Percentiles rank a stretch among this genome's conserved stretches.
Conservation (phyloP, 2,888 invertebrate species). For the Sylvicola fuscatus region DNA sequence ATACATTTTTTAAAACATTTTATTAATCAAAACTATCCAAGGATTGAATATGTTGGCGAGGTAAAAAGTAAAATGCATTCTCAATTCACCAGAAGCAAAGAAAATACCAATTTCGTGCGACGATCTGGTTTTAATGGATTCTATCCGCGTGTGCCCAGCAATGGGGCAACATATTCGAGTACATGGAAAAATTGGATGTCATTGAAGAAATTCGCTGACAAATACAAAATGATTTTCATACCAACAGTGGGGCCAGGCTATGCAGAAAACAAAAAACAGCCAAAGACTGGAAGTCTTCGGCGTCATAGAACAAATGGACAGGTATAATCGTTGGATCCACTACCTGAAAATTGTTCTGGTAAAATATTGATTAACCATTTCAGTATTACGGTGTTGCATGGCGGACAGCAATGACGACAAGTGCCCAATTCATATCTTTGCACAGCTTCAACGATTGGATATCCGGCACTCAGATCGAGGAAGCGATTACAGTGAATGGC, state of each 20-base stretch:
- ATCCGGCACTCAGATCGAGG: constrained; percentile 55
- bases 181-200: constrained; percentile 37
- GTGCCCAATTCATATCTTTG: constrained; percentile 35
- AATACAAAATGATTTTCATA: constrained; percentile 37
- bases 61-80: neutral
- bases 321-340: neutral
- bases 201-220: constrained; percentile 31
- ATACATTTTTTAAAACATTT: neutral
- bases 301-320: constrained; percentile 21
- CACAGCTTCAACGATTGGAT: constrained; percentile 60
- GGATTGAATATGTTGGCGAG: too few relatives aligned
- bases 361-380: constrained; percentile 2
- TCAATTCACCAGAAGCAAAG: constrained; percentile 15
- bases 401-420: constrained; percentile 33
- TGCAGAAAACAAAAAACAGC: constrained; percentile 35
- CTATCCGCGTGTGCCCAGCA: constrained; percentile 43
- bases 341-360: constrained; percentile 1
- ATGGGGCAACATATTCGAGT: constrained; percentile 41
- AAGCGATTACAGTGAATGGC: constrained; percentile 25
- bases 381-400: constrained; percentile 41
- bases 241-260: constrained; percentile 53
- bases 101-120: constrained; percentile 30
- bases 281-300: constrained; percentile 20
- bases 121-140: constrained; percentile 35
- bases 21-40: neutral